Conservation (phyloP, 2,888 invertebrate genomes). For the Dynastes maya region DNA sequence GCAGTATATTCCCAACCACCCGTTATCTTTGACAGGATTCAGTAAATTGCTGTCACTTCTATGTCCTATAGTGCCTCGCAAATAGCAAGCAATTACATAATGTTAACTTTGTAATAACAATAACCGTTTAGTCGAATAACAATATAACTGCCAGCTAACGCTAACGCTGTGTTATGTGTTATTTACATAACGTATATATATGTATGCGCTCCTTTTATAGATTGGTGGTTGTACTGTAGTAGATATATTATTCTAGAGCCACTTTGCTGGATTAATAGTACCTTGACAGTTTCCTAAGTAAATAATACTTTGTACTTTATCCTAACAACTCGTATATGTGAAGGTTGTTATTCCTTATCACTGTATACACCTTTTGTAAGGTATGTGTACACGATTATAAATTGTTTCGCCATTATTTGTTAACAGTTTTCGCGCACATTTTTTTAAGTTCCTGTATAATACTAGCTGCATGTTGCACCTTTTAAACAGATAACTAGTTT, state of each 20-base stretch:
- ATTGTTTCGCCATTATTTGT: too few relatives aligned
- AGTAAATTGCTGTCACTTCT: slow-evolving; percentile 35
- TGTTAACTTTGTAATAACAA: slow-evolving; percentile 38
- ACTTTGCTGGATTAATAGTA: not conserved
- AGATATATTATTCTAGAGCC: not conserved
- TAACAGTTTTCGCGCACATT: too few relatives aligned
- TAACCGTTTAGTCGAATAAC: slow-evolving; percentile 33
- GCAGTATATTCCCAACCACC: slow-evolving; percentile 22
- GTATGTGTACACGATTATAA: too few relatives aligned
- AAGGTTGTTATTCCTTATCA: too few relatives aligned
- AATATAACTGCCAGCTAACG: slow-evolving; percentile 17
- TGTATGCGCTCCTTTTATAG: not conserved
- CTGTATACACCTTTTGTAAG: too few relatives aligned
- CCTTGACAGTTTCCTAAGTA: too few relatives aligned
- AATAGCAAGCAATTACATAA: slow-evolving; percentile 35
- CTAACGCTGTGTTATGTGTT: not conserved
- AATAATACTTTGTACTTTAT: too few relatives aligned
- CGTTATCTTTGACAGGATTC: slow-evolving; percentile 37
- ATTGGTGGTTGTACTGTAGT: not conserved
- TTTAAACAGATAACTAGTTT: too few relatives aligned
- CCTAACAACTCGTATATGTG: too few relatives aligned
- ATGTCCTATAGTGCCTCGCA: slow-evolving; percentile 16
- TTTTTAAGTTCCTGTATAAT: too few relatives aligned
- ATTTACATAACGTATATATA: slow-evolving; percentile 25
- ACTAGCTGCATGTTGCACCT: too few relatives aligned